These are phyloP conservation scores for Acleris emargana DNA, from an alignment of 2,888 invertebrate genomes.

Conservation along the genomic window DNA sequence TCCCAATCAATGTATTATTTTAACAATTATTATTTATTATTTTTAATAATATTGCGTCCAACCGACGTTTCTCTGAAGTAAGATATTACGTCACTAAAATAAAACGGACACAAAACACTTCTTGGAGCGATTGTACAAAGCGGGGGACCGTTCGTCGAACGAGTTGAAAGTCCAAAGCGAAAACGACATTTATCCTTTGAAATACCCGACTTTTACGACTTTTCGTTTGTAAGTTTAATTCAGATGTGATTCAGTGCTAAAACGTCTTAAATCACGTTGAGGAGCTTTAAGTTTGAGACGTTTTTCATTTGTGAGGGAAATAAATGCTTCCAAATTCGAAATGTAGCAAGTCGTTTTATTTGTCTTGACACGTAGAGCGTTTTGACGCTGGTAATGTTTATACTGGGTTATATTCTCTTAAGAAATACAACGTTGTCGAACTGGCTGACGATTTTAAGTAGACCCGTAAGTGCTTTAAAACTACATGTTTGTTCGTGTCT, in stretches of 20 bases:
- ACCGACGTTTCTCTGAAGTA: constrained; percentile 16
- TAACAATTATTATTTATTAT: no score
- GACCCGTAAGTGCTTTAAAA: no score
- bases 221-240: constrained; percentile 52
- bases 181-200: constrained; percentile 61
- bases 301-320: constrained; percentile 46
- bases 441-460: no score
- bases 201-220: constrained; percentile 50
- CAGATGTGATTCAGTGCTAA: constrained; percentile 48
- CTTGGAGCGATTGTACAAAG: constrained; percentile 70
- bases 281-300: constrained; percentile 52
- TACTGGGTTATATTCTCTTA: neutral
- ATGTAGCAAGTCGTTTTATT: constrained; percentile 59
- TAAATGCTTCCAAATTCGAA: constrained; percentile 50
- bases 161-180: constrained; percentile 54
- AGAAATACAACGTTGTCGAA: no score
- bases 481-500: no score
- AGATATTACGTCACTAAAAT: constrained; percentile 28
- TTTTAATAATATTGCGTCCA: neutral
- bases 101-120: constrained; percentile 57
- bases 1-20: no score
- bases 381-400: neutral
- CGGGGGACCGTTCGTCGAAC: constrained; percentile 77
- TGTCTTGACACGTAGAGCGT: neutral
- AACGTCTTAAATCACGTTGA: constrained; percentile 55